phyloP scores from a whole-genome alignment of 2,888 invertebrate genomes.

The Merodon equestris region DNA sequence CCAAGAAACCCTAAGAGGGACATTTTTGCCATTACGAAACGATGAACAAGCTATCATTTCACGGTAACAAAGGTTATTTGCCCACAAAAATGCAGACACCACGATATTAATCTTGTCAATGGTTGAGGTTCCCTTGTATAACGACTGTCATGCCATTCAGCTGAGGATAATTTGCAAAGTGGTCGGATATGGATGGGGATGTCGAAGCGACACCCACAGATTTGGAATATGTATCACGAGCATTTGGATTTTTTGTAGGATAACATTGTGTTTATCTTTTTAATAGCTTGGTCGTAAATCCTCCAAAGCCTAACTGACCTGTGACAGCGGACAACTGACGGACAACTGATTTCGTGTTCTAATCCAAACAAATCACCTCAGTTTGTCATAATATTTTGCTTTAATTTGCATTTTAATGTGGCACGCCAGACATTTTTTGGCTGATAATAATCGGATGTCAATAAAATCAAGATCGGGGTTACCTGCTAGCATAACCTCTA shows the following conservation, averaged over 20 bases:
- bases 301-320: conserved; percentile 49
- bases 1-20: too few species aligned
- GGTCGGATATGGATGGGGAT: background rate
- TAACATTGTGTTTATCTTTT: conserved; percentile 57
- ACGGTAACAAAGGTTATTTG: conserved; percentile 48
- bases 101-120: conserved; percentile 61
- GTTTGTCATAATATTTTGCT: conserved; percentile 63
- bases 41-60: too few species aligned
- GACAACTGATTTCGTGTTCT: conserved; percentile 59
- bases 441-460: conserved; percentile 53
- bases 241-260: conserved; percentile 43
- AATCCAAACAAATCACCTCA: conserved; percentile 63
- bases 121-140: conserved; percentile 32
- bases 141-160: conserved; percentile 31
- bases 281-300: conserved; percentile 61
- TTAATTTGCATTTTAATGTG: conserved; percentile 64
- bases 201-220: background rate
- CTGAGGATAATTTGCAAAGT: conserved; percentile 44
- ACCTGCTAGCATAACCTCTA: conserved; percentile 44
- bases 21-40: too few species aligned
- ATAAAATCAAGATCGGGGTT: conserved; percentile 56
- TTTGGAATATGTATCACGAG: background rate
- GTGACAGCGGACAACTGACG: conserved; percentile 47
- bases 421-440: conserved; percentile 30
- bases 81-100: conserved; percentile 46